Evolutionary conservation across 2,113 vertebrate species (phyloP).

Genomic region (Chionomys nivalis): DNA sequence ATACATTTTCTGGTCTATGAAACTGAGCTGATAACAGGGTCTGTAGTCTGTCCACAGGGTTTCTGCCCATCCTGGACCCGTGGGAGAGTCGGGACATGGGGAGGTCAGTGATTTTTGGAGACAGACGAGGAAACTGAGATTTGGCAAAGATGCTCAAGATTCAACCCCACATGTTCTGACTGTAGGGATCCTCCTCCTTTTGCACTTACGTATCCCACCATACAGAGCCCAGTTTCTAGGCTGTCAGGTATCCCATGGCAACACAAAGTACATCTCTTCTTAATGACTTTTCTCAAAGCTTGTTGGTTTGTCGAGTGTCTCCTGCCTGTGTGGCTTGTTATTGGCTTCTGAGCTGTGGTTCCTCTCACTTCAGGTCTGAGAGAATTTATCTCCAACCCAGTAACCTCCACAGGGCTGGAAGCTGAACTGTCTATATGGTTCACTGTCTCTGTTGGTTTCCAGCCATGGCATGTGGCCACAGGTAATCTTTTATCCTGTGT

Average conservation of each 20-base stretch:
- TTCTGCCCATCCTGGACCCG: rapidly evolving
- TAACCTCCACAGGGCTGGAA: neutral
- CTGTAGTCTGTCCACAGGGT: neutral
- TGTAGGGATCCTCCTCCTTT: neutral
- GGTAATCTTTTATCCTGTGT: neutral
- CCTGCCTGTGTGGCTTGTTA: rapidly evolving
- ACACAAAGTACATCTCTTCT: rapidly evolving
- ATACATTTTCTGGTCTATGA: neutral
- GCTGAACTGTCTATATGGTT: neutral
- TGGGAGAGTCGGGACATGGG: neutral
- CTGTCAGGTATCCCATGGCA: rapidly evolving
- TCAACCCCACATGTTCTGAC: neutral
- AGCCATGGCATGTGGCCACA: neutral
- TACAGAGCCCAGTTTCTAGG: neutral
- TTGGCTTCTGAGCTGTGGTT: neutral
- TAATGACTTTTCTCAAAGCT: rapidly evolving
- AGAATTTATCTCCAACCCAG: neutral
- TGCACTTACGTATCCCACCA: rapidly evolving
- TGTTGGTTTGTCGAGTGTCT: neutral
- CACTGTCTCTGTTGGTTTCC: neutral
- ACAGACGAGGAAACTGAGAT: neutral
- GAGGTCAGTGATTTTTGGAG: rapidly evolving
- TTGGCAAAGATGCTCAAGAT: neutral
- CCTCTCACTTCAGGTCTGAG: neutral
- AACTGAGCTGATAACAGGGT: neutral